A percentile compares a stretch with the other conserved stretches of the same genome.
These are phyloP conservation scores for Falco novaeseelandiae DNA, from an alignment of 2,797 vertebrate genomes.

Conservation along the genomic window DNA sequence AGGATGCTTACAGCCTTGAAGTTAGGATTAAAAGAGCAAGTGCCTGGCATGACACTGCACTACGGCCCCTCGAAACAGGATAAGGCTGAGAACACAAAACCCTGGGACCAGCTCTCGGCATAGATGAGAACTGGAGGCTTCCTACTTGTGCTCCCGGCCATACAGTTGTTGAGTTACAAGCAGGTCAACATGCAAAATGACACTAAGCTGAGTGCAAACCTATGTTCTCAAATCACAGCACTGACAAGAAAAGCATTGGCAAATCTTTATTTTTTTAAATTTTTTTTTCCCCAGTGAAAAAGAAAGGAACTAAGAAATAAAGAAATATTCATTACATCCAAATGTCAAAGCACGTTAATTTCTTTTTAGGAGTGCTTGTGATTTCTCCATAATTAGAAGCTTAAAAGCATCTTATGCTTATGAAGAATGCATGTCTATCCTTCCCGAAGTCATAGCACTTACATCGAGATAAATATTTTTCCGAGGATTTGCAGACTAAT, in stretches of 20 bases:
- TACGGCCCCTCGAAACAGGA: not conserved
- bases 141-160: not conserved
- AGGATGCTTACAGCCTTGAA: not conserved
- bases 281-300: not conserved
- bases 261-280: not conserved
- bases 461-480: not conserved
- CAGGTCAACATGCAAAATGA: not conserved
- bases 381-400: not conserved
- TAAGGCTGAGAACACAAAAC: not conserved
- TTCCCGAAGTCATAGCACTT: not conserved
- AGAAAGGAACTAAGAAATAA: not conserved
- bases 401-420: not conserved
- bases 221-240: not conserved
- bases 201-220: fast-evolving
- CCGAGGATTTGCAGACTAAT: not conserved
- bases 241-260: not conserved
- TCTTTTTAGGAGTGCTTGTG: not conserved
- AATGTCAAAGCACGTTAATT: not conserved
- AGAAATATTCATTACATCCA: not conserved
- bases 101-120: not conserved
- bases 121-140: not conserved
- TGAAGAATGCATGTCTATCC: not conserved
- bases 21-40: not conserved
- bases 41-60: not conserved
- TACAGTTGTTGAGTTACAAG: not conserved